phyloP scores from a whole-genome alignment of 2,113 vertebrate genomes.

The Rallus limicola region DNA sequence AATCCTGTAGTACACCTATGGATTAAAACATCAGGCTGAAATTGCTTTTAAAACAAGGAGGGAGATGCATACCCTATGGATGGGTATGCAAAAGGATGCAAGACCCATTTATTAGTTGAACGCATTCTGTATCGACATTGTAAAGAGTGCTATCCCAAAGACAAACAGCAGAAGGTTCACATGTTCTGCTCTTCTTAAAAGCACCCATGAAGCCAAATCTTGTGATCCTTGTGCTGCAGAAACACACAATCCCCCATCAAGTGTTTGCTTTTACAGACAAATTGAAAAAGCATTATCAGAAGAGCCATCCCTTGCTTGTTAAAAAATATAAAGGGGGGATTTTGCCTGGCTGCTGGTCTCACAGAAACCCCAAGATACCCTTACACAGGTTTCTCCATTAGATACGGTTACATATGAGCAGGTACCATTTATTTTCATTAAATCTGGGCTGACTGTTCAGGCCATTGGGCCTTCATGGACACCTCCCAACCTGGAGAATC shows the following conservation, averaged over 20 bases:
- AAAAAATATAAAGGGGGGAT: neutral
- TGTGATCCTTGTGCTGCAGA: neutral
- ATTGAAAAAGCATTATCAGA: neutral
- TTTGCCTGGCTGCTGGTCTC: neutral
- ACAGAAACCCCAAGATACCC: neutral
- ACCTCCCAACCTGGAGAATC: neutral
- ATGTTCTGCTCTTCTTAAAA: neutral
- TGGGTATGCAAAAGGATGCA: neutral
- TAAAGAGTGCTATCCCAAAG: neutral
- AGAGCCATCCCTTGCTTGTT: neutral
- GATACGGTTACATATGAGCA: neutral
- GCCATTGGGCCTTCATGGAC: neutral
- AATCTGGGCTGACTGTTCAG: slow-evolving; percentile 4
- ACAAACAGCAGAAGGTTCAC: neutral
- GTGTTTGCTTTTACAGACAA: neutral
- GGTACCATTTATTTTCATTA: slow-evolving; percentile 27
- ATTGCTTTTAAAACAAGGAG: neutral
- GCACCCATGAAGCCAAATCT: neutral
- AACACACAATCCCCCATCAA: neutral
- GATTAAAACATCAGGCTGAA: neutral
- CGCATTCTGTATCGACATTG: neutral
- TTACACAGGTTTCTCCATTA: neutral
- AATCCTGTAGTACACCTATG: neutral
- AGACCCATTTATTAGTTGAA: neutral
- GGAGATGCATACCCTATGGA: neutral